Base-by-base conservation (phyloP, 2,113 vertebrate species). In the Podocnemis expansa region DNA sequence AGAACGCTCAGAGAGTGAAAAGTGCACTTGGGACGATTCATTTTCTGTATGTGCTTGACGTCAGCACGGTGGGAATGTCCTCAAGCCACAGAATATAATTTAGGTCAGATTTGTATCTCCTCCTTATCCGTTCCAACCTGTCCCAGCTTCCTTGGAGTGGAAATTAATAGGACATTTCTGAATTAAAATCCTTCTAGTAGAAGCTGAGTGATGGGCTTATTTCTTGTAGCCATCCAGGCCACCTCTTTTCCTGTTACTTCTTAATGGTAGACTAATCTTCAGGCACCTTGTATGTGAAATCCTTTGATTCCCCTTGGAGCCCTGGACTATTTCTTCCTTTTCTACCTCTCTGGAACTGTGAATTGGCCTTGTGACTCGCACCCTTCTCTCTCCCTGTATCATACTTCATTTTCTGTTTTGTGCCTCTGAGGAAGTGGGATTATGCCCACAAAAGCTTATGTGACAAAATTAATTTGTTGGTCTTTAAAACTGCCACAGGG, bases 81-180 rank as follows among this genome's bases (percentile, higher is more conserved):
- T n/a, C 41, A n/a, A 90, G 10, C 6, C 11, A 55, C 0, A 52
- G 80, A 38, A 27, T 49, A 51, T 0, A 21, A 45, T 5, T 2
- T 56, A 47, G 11, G 1, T 82, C 52, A 47, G 54, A 67, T 56
- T 63, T 0, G 2, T 73, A 21, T 22, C 6, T 8, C 1, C 31
- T 86, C 93, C 12, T 3, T 58, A 83, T 12, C 83, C 90, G 3
- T 88, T 89, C 38, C 2, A 43, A 38, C 31, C 31, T 63, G 14
- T 63, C 58, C 31, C 29, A 63, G 58, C 31, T 63, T 17, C 60
- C 31, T 34, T n/a, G 17, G n/a, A 16, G 60, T 63, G 31, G 8
- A 63, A 63, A 63, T 34, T 34, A 31, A 63, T 34, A 7, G 34
- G 60, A n/a, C 60, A 19, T 63, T n/a, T 63, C 60, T n/a, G 60